Conservation (phyloP, 2,113 vertebrate species). For the Rhombomys opimus region DNA sequence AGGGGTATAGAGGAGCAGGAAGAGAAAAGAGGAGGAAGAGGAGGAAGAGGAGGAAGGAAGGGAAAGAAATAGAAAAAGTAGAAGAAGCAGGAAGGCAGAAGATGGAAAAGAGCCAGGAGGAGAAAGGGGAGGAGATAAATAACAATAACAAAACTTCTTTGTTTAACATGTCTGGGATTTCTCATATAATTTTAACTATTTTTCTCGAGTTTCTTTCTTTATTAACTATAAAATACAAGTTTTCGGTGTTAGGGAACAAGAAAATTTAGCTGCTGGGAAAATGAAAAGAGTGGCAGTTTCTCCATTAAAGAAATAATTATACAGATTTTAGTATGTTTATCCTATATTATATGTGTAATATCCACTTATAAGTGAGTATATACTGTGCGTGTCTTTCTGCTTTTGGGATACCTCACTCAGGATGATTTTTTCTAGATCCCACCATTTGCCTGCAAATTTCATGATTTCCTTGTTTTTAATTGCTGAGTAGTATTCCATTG, state of each 20-base stretch:
- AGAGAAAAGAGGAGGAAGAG: neutral
- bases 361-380: too few relatives aligned
- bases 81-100: rapidly evolving
- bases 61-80: neutral
- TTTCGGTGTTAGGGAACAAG: neutral
- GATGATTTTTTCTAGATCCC: too few relatives aligned
- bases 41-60: neutral
- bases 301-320: too few relatives aligned
- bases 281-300: neutral
- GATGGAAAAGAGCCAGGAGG: neutral
- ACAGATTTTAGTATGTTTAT: too few relatives aligned
- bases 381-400: too few relatives aligned
- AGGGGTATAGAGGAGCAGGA: too few relatives aligned
- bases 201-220: neutral
- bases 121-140: neutral
- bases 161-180: neutral
- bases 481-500: too few relatives aligned
- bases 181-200: too few relatives aligned
- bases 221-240: neutral
- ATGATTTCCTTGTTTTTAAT: too few relatives aligned
- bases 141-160: neutral
- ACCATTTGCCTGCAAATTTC: too few relatives aligned
- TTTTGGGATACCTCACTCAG: too few relatives aligned
- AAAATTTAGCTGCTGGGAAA: neutral
- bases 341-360: too few relatives aligned